Base-by-base conservation (phyloP, 2,113 vertebrate species). In the Cichladusa arquata region DNA sequence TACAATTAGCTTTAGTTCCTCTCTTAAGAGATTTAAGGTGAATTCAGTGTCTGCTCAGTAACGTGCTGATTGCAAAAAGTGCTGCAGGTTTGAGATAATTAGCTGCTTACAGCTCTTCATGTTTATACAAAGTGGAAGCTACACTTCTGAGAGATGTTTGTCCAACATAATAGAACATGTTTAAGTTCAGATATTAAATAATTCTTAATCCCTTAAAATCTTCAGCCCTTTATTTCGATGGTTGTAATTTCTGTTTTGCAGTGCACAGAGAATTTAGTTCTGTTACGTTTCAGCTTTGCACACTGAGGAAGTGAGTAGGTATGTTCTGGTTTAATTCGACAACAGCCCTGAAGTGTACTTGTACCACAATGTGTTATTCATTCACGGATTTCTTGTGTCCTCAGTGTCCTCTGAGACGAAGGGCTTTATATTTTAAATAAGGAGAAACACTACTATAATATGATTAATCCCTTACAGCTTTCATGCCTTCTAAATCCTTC, bases 401-500 rank as follows among this genome's bases (percentile, higher is more conserved):
- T 91, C 94, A 22, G 1, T 95, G 79, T 73, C 86, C 66, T 90
- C 91, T 73, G 92, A 54, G 44, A 92, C 0, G 1, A 80, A 91
- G 29, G 24, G 33, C 14, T 91, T 96, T 91, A 77, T 70, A 79
- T 67, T 78, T 96, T 96, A 92, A 93, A 67, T 88, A 94, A 92
- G 36, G 25, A 89, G 67, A 85, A 88, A 40, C 62, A 80, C 72
- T 90, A 62, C 70, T 45, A 38, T 95, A 93, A 94, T 84, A 53
- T 88, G 44, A 78, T 92, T 92, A 96, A 70, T n/a, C 91, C n/a
- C 47, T 88, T 93, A 81, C 36, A 95, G 81, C 74, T 73, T 96
- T 96, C 86, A 92, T 53, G 84, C 76, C 57, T 96, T 93, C 92
- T 80, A 94, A 95, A 95, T 95, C 80, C 86, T 86, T 81, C 60